Conservation (phyloP, 2,113 vertebrate species). For the Lonchura striata region DNA sequence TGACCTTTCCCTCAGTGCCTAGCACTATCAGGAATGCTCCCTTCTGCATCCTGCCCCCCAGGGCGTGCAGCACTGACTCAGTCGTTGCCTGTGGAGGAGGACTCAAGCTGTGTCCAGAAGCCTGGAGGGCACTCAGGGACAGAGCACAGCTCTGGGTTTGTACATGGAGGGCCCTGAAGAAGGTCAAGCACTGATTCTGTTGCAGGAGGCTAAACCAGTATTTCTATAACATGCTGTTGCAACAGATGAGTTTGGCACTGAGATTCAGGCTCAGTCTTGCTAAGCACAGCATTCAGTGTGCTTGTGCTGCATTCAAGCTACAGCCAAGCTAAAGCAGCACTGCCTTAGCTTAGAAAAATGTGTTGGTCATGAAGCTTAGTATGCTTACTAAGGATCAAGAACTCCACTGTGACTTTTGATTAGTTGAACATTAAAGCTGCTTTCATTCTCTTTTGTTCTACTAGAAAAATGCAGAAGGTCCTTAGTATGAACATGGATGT, state of each 20-base stretch:
- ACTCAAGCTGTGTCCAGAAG: not conserved
- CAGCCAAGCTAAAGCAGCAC: not conserved
- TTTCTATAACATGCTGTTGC: not conserved
- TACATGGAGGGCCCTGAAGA: rapidly evolving
- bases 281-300: not conserved
- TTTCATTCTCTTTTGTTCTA: not conserved
- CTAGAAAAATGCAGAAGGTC: not conserved
- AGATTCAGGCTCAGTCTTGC: not conserved
- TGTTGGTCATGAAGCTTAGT: not conserved
- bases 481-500: not conserved
- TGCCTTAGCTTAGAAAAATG: not conserved
- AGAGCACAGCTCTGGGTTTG: not conserved
- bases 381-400: not conserved
- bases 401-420: not conserved
- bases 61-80: not conserved
- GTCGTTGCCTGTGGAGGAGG: rapidly evolving
- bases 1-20: not conserved
- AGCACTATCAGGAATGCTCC: not conserved
- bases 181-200: not conserved
- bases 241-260: not conserved
- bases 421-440: not conserved
- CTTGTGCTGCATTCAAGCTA: not conserved
- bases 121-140: not conserved
- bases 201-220: not conserved
- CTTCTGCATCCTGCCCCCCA: not conserved